Evolutionary conservation across 1,140 invertebrate genomes (phyloP).

Genomic region (Matsumurasca onukii): DNA sequence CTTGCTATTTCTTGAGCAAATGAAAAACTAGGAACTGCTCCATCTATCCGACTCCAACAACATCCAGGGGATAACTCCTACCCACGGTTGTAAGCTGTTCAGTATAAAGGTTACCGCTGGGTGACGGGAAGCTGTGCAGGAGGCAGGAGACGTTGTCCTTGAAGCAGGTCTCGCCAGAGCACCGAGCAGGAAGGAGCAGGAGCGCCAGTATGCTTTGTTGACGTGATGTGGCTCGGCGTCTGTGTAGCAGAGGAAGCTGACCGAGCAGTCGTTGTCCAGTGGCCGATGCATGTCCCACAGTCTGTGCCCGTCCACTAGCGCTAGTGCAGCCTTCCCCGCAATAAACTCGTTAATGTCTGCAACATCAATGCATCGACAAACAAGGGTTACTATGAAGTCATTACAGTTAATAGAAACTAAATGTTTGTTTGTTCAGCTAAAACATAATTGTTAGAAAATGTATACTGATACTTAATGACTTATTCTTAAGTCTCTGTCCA

Average conservation of each 20-base stretch:
- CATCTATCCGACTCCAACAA: no score
- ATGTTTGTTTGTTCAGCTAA: slow-evolving; percentile 8
- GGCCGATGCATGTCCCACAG: slow-evolving; percentile 94
- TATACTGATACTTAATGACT: background rate
- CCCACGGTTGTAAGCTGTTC: no score
- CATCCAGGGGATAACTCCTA: no score
- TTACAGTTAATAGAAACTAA: slow-evolving; percentile 20
- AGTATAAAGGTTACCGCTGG: no score
- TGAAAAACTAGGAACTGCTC: no score
- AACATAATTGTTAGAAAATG: background rate
- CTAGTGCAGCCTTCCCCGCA: slow-evolving; percentile 70
- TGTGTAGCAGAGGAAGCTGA: slow-evolving; percentile 78
- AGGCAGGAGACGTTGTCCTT: slow-evolving; percentile 74
- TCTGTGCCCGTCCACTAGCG: slow-evolving; percentile 70
- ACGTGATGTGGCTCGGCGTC: slow-evolving; percentile 64
- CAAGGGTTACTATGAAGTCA: no score
- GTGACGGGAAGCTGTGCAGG: slow-evolving; percentile 83
- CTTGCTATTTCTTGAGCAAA: no score
- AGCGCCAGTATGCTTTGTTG: slow-evolving; percentile 88
- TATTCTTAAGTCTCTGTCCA: background rate
- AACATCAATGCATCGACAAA: slow-evolving; percentile 40
- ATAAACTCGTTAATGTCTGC: slow-evolving; percentile 75
- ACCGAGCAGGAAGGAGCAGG: slow-evolving; percentile 85
- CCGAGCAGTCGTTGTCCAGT: slow-evolving; percentile 71
- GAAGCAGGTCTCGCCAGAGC: slow-evolving; percentile 75